phyloP scores from a whole-genome alignment of 1,140 invertebrate species.

The Sinonovacula constricta region DNA sequence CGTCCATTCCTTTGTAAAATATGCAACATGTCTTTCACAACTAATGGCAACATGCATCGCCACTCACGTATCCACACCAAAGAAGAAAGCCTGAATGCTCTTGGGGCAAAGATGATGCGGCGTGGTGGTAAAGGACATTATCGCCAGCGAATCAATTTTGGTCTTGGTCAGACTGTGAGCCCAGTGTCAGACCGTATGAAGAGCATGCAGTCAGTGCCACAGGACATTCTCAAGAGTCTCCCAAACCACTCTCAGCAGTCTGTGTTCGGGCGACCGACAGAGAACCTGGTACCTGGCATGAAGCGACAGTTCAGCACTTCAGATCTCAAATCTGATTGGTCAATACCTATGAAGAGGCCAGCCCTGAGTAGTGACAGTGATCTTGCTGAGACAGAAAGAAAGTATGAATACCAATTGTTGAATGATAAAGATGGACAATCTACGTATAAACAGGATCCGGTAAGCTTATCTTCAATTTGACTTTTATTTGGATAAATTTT shows the following conservation, averaged over 20 bases:
- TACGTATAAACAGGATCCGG: too few relatives aligned
- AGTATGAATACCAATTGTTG: neutral
- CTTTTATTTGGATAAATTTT: too few relatives aligned
- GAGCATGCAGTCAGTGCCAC: constrained; percentile 14
- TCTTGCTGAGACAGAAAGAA: neutral
- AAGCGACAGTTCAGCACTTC: constrained; percentile 35
- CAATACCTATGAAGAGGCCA: constrained; percentile 43
- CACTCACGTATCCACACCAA: constrained; percentile 86
- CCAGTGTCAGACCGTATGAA: constrained; percentile 28
- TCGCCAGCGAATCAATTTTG: constrained; percentile 25
- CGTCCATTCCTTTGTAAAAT: constrained; percentile 84
- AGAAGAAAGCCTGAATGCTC: constrained; percentile 60
- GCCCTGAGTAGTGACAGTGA: constrained; percentile 26
- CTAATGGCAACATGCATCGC: constrained; percentile 92
- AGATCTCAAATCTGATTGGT: constrained; percentile 32
- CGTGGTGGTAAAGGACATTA: constrained; percentile 46
- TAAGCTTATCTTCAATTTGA: too few relatives aligned
- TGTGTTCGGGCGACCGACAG: constrained; percentile 28
- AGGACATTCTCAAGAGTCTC: constrained; percentile 44
- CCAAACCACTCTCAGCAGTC: constrained; percentile 47
- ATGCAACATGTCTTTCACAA: constrained; percentile 90
- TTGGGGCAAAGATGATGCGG: constrained; percentile 43
- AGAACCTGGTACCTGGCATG: constrained; percentile 23
- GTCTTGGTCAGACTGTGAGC: constrained; percentile 2
- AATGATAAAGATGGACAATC: too few relatives aligned